Base-by-base conservation (phyloP, 2,797 vertebrate species). In the Manis javanica region DNA sequence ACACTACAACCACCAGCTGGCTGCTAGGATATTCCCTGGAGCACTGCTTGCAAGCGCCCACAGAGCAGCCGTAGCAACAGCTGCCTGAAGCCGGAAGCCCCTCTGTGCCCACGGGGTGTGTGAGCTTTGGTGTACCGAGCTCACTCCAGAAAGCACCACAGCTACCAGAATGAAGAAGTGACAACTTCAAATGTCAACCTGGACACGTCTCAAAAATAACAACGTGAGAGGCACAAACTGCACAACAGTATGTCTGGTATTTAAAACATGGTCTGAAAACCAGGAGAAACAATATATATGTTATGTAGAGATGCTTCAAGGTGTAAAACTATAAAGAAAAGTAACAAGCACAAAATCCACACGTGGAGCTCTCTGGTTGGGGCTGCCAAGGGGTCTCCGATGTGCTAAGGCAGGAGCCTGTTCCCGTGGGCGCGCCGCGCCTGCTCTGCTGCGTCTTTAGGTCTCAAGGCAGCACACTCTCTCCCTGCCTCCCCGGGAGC, bases 111-210 rank as follows among this genome's bases (percentile, higher is more conserved):
- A 1, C 7, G 1, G 12, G 2, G 51, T 12, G 26, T 0, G 26
- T 2, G 15, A 5, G 49, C 24, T 26, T 46, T 16, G 0, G 71
- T 1, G 29, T 0, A 29, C 26, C 3, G 46, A 46, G 9, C 8
- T 16, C 14, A 14, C 2, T 1, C 6, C 15, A 16, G 29, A 37
- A 55, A 37, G 7, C 34, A 14, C 2, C 0, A 18, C 24, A 3
- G 63, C 42, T 10, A 7, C 2, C 10, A 19, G 37, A 51, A 4
- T 0, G 2, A 9, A 7, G 3, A 2, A 1, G 0, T 14, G 0
- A 14, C 16, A 37, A 23, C 46, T 71, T 26, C 57, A 2, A 1
- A 4, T 0, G 59, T 39, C 26, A 4, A 59, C 6, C 2, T 1
- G 14, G 13, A n/a, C 1, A 5, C 12, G 19, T 31, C 78, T 63